Conservation (phyloP, 2,113 vertebrate species). For the Oxyruncus cristatus region DNA sequence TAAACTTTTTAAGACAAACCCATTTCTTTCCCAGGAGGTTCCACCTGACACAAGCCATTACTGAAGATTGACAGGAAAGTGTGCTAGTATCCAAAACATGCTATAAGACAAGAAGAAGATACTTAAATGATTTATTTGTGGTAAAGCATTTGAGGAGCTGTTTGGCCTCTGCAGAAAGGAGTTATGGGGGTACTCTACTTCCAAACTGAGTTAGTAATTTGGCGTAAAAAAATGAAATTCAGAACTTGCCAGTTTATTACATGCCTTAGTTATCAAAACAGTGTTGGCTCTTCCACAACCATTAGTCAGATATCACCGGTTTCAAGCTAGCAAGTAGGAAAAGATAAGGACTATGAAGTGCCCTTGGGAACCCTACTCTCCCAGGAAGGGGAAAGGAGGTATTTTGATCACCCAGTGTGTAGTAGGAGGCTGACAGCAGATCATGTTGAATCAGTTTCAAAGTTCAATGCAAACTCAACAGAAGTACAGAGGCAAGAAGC, state of each 20-base stretch:
- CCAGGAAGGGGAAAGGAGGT: background rate
- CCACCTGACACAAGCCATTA: slow-evolving; percentile 71
- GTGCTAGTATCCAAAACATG: slow-evolving; percentile 56
- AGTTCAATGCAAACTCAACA: slow-evolving; percentile 1
- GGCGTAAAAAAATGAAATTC: background rate
- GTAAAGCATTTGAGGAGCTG: slow-evolving; percentile 32
- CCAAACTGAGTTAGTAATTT: background rate
- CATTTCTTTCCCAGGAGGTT: slow-evolving; percentile 69
- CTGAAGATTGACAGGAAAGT: slow-evolving; percentile 71
- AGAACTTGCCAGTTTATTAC: slow-evolving; percentile 6
- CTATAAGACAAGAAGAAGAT: slow-evolving; percentile 45
- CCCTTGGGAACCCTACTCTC: background rate
- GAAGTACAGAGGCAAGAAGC: background rate
- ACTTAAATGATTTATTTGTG: slow-evolving; percentile 67
- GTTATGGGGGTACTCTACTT: background rate
- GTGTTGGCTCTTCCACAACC: background rate
- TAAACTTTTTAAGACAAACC: slow-evolving; percentile 73
- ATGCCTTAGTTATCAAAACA: background rate
- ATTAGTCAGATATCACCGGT: background rate
- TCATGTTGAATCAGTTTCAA: slow-evolving; percentile 48
- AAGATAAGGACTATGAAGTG: background rate
- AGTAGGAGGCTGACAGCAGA: background rate
- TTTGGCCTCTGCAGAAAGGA: background rate
- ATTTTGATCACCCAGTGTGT: background rate
- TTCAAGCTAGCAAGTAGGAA: background rate